Evolutionary conservation across 2,888 invertebrate genomes (phyloP), one percentile per base, ranked within the genome.

Genomic region (Sericinus montela): DNA sequence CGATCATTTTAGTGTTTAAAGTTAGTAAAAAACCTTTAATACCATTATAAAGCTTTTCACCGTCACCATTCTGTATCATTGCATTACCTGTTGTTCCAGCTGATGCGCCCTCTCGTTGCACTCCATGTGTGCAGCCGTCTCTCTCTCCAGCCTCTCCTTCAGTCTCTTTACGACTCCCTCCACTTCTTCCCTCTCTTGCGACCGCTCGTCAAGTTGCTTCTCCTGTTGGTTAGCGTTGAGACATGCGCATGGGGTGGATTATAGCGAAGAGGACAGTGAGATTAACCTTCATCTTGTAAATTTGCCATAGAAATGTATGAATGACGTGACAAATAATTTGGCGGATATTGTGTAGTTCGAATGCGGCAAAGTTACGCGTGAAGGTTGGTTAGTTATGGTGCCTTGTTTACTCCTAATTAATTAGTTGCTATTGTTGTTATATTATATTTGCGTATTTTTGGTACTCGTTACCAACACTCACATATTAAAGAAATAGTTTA

Each of bases 101-200:
- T 92, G 92, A 46, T 90, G 90, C 3, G 93, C 92, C 23, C 94
- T 89, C 80, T 96, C 96, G 50, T 94, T 92, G 1, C 96, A 94
- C 81, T 97, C 97, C 69, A 96, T 93, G 67, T 97, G 97, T 50
- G 94, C 92, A 0, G 95, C 93, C 0, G 95, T 95, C 82, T 98
- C 98, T 61, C 95, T 94, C 77, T 98, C 98, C 23, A 98, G 83
- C 5, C 97, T 91, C 67, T 96, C 95, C 70, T 97, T 96, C 69
- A 97, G 92, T 46, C 97, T 90, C 0, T 92, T 85, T 55, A 97
- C 86, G 52, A 94, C 94, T 1, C 95, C 94, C 77, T 97, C 96
- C 62, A 97, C 88, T 78, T 98, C 98, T 83, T 98, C 98, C 70
- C 96, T 94, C 85, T 98, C 98, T 72, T 97, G 97, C 52, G 93